Evolutionary conservation across 2,888 invertebrate species (phyloP).

Genomic region (Pheosia tremula): DNA sequence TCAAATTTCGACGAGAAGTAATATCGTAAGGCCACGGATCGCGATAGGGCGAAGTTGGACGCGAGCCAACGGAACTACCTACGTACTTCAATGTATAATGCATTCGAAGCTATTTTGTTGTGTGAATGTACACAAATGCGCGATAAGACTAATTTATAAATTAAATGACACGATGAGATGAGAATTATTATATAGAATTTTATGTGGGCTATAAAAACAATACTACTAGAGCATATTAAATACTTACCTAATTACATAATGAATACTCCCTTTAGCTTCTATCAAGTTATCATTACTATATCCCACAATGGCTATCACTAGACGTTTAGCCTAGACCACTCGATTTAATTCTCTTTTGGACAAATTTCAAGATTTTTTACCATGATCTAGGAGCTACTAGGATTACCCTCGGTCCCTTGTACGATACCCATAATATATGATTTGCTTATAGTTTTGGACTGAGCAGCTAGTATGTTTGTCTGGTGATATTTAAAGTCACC

Average conservation of each 20-base stretch:
- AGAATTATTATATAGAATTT: neutral
- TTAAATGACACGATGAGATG: slow-evolving; percentile 27
- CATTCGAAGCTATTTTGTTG: slow-evolving; percentile 55
- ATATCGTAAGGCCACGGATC: slow-evolving; percentile 38
- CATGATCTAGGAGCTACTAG: too few species aligned
- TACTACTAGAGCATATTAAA: neutral
- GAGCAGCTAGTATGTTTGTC: too few species aligned
- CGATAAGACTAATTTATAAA: slow-evolving; percentile 25
- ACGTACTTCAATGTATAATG: slow-evolving; percentile 58
- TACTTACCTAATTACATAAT: neutral
- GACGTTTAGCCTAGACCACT: too few species aligned
- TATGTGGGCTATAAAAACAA: neutral
- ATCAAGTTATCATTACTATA: too few species aligned
- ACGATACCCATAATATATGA: too few species aligned
- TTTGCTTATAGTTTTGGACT: too few species aligned
- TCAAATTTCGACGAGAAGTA: slow-evolving; percentile 46
- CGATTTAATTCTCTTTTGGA: too few species aligned
- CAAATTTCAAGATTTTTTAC: too few species aligned
- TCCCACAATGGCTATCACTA: too few species aligned
- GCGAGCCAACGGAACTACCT: slow-evolving; percentile 47
- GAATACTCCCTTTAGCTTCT: neutral
- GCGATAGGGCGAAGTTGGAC: slow-evolving; percentile 49
- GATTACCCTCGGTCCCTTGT: too few species aligned
- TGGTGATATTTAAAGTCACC: too few species aligned
- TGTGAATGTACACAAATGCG: slow-evolving; percentile 33